Conservation (phyloP, 2,888 invertebrate genomes). For the Invenusta paracnida region DNA sequence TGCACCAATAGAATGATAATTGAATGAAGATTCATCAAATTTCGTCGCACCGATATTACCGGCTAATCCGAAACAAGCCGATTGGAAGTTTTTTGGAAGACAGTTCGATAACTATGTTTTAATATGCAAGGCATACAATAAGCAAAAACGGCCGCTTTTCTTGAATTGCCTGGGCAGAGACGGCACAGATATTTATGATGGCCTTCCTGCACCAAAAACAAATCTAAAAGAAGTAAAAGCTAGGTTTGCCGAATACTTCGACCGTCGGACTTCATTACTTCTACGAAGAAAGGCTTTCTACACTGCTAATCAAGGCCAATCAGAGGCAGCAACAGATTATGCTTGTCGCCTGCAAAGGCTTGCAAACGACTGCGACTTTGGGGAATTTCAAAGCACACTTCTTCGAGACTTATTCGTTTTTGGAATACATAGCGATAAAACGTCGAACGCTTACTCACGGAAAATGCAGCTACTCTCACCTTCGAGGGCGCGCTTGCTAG, state of each 20-base stretch:
- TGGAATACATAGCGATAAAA: not conserved
- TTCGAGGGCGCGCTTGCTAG: slow-evolving; percentile 13
- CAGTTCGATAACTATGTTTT: not conserved
- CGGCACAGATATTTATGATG: not conserved
- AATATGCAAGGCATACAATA: not conserved
- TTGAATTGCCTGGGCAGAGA: not conserved
- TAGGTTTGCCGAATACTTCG: not conserved
- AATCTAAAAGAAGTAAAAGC: not conserved
- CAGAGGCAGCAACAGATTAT: not conserved
- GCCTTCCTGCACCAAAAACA: not conserved
- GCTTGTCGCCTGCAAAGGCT: not conserved
- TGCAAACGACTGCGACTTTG: not conserved
- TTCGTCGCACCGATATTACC: not conserved
- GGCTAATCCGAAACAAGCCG: not conserved
- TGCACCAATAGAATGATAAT: too few relatives aligned
- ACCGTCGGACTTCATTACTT: not conserved
- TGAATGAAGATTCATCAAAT: too few relatives aligned
- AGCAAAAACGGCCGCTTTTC: not conserved
- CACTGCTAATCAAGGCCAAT: not conserved
- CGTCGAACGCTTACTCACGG: not conserved
- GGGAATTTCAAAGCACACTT: not conserved
- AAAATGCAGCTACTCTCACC: not conserved
- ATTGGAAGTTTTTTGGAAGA: not conserved
- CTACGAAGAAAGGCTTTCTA: not conserved
- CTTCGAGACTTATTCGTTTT: not conserved